Conservation (phyloP, 2,113 vertebrate genomes). For the Gallinago paraguaiae region DNA sequence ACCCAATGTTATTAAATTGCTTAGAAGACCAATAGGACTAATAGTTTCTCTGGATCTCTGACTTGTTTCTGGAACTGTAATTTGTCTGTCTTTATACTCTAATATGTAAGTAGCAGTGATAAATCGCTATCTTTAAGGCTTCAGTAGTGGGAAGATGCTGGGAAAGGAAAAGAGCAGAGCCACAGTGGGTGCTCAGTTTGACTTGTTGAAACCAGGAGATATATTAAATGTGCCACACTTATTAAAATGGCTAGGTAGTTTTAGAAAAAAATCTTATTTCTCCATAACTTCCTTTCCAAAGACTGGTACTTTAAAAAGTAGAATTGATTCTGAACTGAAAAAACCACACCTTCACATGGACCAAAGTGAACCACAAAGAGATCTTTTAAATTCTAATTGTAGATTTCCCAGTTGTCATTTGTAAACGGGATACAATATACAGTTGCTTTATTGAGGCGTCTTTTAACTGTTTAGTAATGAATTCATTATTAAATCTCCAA, state of each 20-base stretch:
- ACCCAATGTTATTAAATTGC: neutral
- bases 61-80: neutral
- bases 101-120: neutral
- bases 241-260: neutral
- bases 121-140: neutral
- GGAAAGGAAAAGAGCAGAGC: neutral
- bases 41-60: neutral
- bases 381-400: neutral
- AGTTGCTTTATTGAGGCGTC: neutral
- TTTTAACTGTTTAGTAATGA: neutral
- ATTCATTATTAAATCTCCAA: neutral
- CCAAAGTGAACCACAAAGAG: neutral
- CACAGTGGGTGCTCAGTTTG: neutral
- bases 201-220: neutral
- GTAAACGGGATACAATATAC: neutral
- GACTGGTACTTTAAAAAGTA: neutral
- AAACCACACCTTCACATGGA: fast-evolving
- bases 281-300: neutral
- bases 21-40: neutral
- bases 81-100: neutral
- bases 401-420: neutral
- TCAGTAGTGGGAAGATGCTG: neutral
- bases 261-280: fast-evolving
- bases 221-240: neutral
- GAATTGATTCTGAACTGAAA: neutral